Base-by-base conservation (phyloP, 2,888 invertebrate species). In the Tolmerus cingulatus region DNA sequence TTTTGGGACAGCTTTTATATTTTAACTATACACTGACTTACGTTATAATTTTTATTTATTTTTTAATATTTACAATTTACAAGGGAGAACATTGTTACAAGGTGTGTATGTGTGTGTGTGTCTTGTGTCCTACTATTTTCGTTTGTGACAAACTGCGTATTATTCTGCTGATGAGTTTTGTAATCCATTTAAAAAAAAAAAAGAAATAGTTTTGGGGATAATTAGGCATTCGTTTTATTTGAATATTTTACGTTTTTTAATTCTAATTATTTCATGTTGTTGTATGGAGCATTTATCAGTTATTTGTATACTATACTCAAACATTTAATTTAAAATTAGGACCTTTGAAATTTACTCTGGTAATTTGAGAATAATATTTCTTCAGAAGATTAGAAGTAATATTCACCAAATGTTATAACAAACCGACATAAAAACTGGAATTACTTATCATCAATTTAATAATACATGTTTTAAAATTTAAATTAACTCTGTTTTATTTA, bases 11-110 rank as follows among this genome's bases (percentile, higher is more conserved):
- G 66, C 19, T 66, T 66, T 81, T 27, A 51, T 51, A 51, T 51
- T 46, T 79, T 81, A 81, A 27, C 55, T 55, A 81, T 81, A 51
- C 81, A 81, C 78, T 78, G 78, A 78, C 81, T 81, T 81, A 81
- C 8, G 19, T 55, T 55, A 27, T 23, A 23, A 81, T 16, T 81
- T 74, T 74, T 74, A 27, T 30, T 76, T 76, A 14, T 76, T 76
- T n/a, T 76, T 76, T 34, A 23, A 51, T 81, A 81, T 81, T 81
- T 81, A 81, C 81, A 81, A 81, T 81, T 81, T 81, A 81, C 81
- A 81, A 23, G 81, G 27, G 46, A 27, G n/a, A 23, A 81, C 46
- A 81, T 23, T 81, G 51, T 81, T 55, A 81, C 81, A 81, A 16
- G 34, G 19, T 76, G 76, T 76, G 19, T 76, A 9, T 74, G n/a